A percentile compares a stretch with the other conserved stretches of the same genome.
These are phyloP conservation scores for Neodiprion fabricii DNA, from an alignment of 1,140 invertebrate genomes.

Conservation along the genomic window DNA sequence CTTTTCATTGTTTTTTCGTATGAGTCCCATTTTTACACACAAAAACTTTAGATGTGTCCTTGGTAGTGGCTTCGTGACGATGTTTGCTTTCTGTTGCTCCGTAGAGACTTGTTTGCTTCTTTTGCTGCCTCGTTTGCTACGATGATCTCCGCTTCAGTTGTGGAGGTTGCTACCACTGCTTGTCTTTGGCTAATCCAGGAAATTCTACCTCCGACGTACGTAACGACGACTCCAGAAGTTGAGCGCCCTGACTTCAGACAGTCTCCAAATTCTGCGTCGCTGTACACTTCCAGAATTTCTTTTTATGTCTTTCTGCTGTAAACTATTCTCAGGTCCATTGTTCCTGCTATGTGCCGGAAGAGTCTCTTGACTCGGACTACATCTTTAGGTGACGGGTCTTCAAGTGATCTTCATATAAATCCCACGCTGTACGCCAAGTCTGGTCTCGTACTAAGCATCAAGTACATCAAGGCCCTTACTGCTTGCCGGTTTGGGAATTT, in stretches of 20 bases:
- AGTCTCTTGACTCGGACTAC: constrained; percentile 43
- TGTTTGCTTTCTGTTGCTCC: constrained; percentile 45
- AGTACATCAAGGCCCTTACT: constrained; percentile 50
- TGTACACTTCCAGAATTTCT: constrained; percentile 38
- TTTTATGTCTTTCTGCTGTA: constrained; percentile 32
- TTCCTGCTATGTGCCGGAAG: constrained; percentile 45
- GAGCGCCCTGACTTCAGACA: constrained; percentile 43
- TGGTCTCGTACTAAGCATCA: constrained; percentile 53
- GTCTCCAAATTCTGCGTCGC: constrained; percentile 49
- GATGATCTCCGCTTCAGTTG: constrained; percentile 33
- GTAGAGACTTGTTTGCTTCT: constrained; percentile 39
- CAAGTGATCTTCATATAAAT: constrained; percentile 43
- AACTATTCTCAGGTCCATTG: constrained; percentile 36
- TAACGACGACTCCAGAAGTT: constrained; percentile 40
- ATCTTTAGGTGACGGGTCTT: constrained; percentile 48
- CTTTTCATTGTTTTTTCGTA: constrained; percentile 22
- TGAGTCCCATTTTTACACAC: constrained; percentile 31
- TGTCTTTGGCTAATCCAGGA: constrained; percentile 50
- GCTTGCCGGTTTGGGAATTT: constrained; percentile 50
- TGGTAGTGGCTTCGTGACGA: constrained; percentile 49
- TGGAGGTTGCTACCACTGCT: constrained; percentile 44
- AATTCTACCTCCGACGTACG: constrained; percentile 41
- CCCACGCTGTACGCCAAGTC: constrained; percentile 44
- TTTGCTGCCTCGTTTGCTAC: constrained; percentile 38
- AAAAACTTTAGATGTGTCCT: constrained; percentile 30